Percentiles rank a stretch among this genome's conserved stretches.
Conservation (phyloP, 2,797 vertebrate species). For the Pantherophis vulpinus region DNA sequence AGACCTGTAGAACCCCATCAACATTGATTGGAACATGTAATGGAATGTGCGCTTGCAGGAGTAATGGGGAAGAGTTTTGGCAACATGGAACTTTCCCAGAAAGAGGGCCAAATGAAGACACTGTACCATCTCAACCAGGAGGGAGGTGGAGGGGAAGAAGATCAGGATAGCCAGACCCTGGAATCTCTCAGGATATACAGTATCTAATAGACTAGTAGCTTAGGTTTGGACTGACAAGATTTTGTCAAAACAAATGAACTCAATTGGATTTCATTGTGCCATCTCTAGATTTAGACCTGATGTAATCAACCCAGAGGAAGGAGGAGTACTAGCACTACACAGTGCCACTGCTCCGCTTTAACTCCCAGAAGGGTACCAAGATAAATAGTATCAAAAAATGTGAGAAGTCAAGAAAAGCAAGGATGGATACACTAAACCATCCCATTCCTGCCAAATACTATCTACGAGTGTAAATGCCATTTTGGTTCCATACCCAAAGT, state of each 20-base stretch:
- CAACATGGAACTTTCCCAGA: neutral
- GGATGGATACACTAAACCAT: neutral
- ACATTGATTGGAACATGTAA: neutral
- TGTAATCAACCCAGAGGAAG: neutral
- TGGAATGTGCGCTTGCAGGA: neutral
- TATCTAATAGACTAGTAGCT: neutral
- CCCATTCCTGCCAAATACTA: too few relatives aligned
- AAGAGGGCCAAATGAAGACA: neutral
- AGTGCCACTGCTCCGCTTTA: neutral
- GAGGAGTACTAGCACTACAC: neutral
- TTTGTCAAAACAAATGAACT: neutral
- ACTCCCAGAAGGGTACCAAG: too few relatives aligned
- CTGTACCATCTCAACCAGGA: neutral
- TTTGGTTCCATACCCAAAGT: neutral
- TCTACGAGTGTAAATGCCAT: too few relatives aligned
- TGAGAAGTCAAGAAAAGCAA: too few relatives aligned
- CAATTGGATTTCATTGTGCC: too few relatives aligned
- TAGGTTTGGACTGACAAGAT: neutral
- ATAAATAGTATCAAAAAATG: too few relatives aligned
- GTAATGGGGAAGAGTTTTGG: neutral
- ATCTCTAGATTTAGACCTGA: too few relatives aligned
- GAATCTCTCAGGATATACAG: neutral
- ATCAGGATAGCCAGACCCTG: neutral
- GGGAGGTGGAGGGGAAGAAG: too few relatives aligned
- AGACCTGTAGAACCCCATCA: neutral